Base-by-base conservation (phyloP, 2,888 invertebrate genomes). In the Plebejus anna region DNA sequence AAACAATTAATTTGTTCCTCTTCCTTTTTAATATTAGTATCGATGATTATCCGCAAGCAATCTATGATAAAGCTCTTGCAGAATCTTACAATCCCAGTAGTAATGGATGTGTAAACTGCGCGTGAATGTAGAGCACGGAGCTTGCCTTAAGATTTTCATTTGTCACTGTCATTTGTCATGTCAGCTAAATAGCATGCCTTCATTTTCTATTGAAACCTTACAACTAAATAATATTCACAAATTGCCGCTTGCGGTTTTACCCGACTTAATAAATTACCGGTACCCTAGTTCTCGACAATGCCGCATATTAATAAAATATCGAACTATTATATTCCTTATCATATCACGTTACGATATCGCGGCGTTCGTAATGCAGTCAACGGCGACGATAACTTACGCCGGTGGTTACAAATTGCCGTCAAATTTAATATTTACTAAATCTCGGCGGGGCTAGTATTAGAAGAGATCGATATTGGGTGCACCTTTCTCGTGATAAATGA, bases 401-500 rank as follows among this genome's bases (percentile, higher is more conserved):
- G 55, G 47, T 51, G 55, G 51, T 73, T 73, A 73, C 73, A 73
- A 73, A 73, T 73, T 55, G 73, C 73, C 51, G 73, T 73, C 73
- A 73, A 73, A 73, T 73, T 32, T 55, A 73, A 73, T 55, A 73
- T 73, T 73, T 32, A 73, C 73, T 73, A 55, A 73, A 73, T 55
- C 73, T 73, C 55, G 32, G 55, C 32, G 32, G 47, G 51, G 28
- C 72, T 51, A 73, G 73, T 73, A 22, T 55, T 73, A 16, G 76
- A 76, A 57, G 47, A 77, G 73, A 66, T 75, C 71, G 55, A 77
- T 75, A 79, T 51, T 66, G 42, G 36, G 76, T 55, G 59, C 78
- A 71, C 78, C 57, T 76, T 75, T 55, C 76, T 66, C 75, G 75
- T 72, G 75, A 82, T 84, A 84, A 84, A 84, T 83, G 83, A 82